Conservation (phyloP, 2,888 invertebrate genomes). For the Spisula subtruncata region DNA sequence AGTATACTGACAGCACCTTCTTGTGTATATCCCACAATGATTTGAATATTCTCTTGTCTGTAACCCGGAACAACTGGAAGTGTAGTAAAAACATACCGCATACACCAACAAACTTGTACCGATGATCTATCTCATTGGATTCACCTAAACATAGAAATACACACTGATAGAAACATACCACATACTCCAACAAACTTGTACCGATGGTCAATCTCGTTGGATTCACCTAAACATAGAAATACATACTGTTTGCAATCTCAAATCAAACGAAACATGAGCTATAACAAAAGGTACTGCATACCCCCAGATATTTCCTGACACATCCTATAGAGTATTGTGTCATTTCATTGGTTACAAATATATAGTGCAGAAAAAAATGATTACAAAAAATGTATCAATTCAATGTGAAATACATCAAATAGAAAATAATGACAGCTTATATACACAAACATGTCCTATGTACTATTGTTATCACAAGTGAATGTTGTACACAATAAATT, state of each 20-base stretch:
- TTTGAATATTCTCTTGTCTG: constrained; percentile 93
- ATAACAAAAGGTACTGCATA: background rate
- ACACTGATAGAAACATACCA: constrained; percentile 85
- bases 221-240: constrained; percentile 87
- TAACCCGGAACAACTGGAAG: constrained; percentile 91
- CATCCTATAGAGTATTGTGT: no score
- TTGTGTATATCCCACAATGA: constrained; percentile 92
- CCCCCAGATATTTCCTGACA: no score
- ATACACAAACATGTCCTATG: no score
- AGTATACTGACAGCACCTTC: constrained; percentile 89
- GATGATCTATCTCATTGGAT: constrained; percentile 85
- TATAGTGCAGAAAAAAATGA: no score
- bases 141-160: constrained; percentile 88
- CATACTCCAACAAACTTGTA: constrained; percentile 87
- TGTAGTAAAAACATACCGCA: constrained; percentile 88
- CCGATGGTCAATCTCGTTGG: constrained; percentile 86
- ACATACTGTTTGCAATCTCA: constrained; percentile 66
- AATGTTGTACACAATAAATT: no score
- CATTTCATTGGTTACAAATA: no score
- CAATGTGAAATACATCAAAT: no score
- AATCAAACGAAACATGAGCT: background rate
- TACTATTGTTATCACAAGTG: no score
- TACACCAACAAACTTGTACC: constrained; percentile 87
- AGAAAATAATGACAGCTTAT: no score
- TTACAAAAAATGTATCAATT: no score